phyloP scores from a whole-genome alignment of 2,888 invertebrate species.

The Aspidapion aeneum region DNA sequence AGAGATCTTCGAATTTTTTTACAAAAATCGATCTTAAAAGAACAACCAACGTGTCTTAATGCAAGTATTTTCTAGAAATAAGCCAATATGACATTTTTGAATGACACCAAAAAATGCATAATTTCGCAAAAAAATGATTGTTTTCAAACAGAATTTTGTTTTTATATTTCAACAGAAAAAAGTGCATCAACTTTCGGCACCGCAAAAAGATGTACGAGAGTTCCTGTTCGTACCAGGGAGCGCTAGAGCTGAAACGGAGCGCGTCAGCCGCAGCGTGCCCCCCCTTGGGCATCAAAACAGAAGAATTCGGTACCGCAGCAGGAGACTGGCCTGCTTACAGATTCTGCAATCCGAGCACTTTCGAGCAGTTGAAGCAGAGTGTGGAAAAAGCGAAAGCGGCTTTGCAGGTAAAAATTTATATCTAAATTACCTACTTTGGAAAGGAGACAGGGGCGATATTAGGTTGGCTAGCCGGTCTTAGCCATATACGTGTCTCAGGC shows the following conservation, averaged over 20 bases:
- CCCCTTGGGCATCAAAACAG: conserved; percentile 47
- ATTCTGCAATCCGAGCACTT: conserved; percentile 78
- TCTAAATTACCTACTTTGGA: no score
- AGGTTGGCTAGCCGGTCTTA: no score
- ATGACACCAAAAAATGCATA: no score
- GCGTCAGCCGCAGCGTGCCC: conserved; percentile 36
- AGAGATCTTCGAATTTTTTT: no score
- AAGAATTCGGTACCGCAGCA: conserved; percentile 52
- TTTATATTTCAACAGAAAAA: no score
- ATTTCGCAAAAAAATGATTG: no score
- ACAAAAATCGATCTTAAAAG: no score
- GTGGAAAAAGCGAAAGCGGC: conserved; percentile 90
- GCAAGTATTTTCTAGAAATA: no score
- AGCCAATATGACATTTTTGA: no score
- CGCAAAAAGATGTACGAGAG: conserved; percentile 80
- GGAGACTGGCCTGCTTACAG: conserved; percentile 71
- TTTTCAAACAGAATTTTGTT: no score
- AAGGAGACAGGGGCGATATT: background rate
- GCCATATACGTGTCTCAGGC: no score
- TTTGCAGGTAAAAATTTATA: conserved; percentile 54
- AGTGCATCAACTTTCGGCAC: conserved; percentile 43
- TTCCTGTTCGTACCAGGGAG: conserved; percentile 83
- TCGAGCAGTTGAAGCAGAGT: conserved; percentile 86
- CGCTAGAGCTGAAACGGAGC: conserved; percentile 48
- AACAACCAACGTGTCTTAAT: no score